phyloP scores from a whole-genome alignment of 1,140 invertebrate species.

The Drosophila elegans region DNA sequence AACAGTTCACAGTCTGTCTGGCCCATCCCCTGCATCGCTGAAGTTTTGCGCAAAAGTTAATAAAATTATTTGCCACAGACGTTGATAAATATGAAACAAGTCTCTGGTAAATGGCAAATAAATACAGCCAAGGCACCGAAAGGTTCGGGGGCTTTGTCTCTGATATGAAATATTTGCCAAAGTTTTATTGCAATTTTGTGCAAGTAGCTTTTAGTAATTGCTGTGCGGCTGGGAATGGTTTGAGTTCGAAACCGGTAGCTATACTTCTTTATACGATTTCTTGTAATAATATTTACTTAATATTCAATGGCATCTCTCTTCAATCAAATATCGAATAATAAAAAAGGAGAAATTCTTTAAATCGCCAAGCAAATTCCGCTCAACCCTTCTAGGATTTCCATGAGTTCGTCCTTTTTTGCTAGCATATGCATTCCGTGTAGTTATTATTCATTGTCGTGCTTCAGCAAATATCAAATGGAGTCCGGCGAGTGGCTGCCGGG shows the following conservation, averaged over 20 bases:
- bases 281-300: too few relatives aligned
- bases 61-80: constrained; percentile 83
- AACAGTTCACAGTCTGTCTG: constrained; percentile 50
- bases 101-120: constrained; percentile 60
- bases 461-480: constrained; percentile 76
- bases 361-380: constrained; percentile 17
- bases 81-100: constrained; percentile 80
- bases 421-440: constrained; percentile 71
- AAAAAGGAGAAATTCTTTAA: constrained; percentile 15
- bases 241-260: too few relatives aligned
- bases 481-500: constrained; percentile 53
- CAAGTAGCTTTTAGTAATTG: constrained; percentile 41
- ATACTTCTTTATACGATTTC: too few relatives aligned
- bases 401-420: constrained; percentile 29
- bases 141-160: constrained; percentile 26
- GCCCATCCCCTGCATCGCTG: constrained; percentile 15
- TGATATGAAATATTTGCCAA: constrained; percentile 46
- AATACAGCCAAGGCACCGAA: constrained; percentile 54
- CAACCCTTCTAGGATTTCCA: constrained; percentile 26
- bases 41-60: constrained; percentile 79
- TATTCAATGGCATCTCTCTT: too few relatives aligned
- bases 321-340: background rate
- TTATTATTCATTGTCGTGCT: constrained; percentile 81
- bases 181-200: constrained; percentile 57
- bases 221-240: background rate